Base-by-base conservation (phyloP, 2,888 invertebrate species). In the Drosophila tripunctata region DNA sequence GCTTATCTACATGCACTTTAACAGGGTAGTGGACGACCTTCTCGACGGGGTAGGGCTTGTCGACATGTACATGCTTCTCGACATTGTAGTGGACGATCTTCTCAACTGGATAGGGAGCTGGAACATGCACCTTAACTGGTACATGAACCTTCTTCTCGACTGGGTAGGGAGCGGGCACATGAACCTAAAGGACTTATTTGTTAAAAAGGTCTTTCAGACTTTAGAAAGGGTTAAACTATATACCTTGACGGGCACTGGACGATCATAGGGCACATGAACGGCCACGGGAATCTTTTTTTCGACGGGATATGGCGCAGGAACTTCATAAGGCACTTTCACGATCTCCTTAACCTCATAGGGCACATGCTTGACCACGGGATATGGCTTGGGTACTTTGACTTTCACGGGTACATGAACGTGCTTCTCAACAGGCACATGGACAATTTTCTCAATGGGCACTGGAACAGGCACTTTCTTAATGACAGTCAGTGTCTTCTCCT, bases 301-400 rank as follows among this genome's bases (percentile, higher is more conserved):
- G 77, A 95, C 95, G 87, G 96, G 96, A 92, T 96, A 96, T 80
- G 95, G 95, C 80, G 94, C 93, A 78, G 96, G 95, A 66, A 96
- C 94, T 88, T 95, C 95, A 66, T 95, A 94, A 74, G 95, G 95
- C 61, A 96, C 95, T 90, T 96, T 95, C 48, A 96, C 94, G 92
- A 93, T 93, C 91, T 95, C 95, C 92, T 95, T 95, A 73, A 96
- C 95, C 51, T 95, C 95, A 88, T 94, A 93, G 38, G 95, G 95
- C 75, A 94, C 92, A 90, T 93, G 93, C 91, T 94, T 94, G 90
- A 93, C 92, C 72, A 96, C 95, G 82, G 95, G 95, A 92, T 95
- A 95, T 66, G 95, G 95, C 84, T 94, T 93, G 21, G 95, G 95
- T 43, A 94, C 94, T 63, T 92, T 93, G 33, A 95, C 94, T 88